phyloP scores from a whole-genome alignment of 1,140 invertebrate species.

The Calliphora vicina region DNA sequence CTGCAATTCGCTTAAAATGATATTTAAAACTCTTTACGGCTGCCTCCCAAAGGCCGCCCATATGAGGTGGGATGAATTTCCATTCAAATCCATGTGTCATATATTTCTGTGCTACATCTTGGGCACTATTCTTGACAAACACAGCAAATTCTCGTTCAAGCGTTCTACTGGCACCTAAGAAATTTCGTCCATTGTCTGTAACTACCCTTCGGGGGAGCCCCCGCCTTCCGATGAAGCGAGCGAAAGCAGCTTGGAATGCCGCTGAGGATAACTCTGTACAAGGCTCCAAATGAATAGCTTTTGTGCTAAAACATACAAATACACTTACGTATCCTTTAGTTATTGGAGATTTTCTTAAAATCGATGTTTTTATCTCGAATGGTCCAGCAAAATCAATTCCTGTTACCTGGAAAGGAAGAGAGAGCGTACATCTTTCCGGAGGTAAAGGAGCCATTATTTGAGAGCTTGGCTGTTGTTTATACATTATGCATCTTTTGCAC shows the following conservation, averaged over 20 bases:
- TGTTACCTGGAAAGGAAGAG: neutral
- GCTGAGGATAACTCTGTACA: no score
- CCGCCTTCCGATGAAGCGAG: neutral
- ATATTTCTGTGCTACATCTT: no score
- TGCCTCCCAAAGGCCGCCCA: no score
- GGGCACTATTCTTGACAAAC: no score
- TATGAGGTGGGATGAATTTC: no score
- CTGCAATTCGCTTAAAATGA: no score
- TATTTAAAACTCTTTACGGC: no score
- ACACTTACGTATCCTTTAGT: constrained; percentile 20
- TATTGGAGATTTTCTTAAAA: neutral
- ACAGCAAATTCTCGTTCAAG: no score
- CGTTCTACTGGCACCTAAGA: no score
- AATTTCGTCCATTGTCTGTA: no score
- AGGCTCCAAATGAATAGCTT: constrained; percentile 15
- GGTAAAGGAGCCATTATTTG: neutral
- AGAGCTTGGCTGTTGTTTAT: no score
- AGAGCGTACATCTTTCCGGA: neutral
- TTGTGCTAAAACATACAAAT: constrained; percentile 27
- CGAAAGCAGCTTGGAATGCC: constrained; percentile 34
- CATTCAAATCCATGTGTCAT: no score
- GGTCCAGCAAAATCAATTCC: constrained; percentile 18
- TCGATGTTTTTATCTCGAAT: neutral
- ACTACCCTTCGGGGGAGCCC: neutral
- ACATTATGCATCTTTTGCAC: neutral